phyloP scores from a whole-genome alignment of 2,797 vertebrate species.

The Mormyrops boulengeri region DNA sequence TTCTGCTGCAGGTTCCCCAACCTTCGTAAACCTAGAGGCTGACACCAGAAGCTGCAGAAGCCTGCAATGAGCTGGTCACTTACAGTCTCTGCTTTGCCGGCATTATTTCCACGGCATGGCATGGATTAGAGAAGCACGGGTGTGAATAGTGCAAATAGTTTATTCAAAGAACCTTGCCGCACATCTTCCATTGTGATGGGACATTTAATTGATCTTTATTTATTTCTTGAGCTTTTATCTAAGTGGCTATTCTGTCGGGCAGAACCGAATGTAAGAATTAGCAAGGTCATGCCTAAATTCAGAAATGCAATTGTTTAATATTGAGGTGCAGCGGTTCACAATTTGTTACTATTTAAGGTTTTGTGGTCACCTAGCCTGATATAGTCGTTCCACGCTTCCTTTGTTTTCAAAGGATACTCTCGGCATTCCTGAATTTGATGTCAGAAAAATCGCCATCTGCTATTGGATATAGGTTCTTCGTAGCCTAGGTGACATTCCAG shows the following conservation, averaged over 20 bases:
- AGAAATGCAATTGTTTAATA: not conserved
- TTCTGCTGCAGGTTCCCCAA: not conserved
- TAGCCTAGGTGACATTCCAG: not conserved
- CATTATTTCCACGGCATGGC: not conserved
- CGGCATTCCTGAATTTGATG: not conserved
- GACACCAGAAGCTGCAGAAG: slow-evolving; percentile 48
- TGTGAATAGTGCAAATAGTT: not conserved
- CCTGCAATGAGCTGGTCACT: not conserved
- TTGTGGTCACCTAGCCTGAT: not conserved
- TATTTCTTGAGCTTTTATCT: not conserved
- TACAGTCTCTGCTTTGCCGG: not conserved
- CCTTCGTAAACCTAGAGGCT: not conserved
- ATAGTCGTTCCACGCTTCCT: not conserved
- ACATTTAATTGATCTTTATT: not conserved
- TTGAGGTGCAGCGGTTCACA: not conserved
- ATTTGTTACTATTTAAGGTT: not conserved
- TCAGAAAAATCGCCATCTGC: not conserved
- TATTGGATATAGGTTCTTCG: not conserved
- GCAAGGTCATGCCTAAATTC: not conserved
- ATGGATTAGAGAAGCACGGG: not conserved
- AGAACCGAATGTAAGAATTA: not conserved
- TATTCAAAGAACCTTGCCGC: not conserved
- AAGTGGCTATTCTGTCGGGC: not conserved
- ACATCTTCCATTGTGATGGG: not conserved
- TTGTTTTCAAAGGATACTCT: slow-evolving; percentile 12